phyloP scores from a whole-genome alignment of 1,140 invertebrate genomes.

The Samia ricini region DNA sequence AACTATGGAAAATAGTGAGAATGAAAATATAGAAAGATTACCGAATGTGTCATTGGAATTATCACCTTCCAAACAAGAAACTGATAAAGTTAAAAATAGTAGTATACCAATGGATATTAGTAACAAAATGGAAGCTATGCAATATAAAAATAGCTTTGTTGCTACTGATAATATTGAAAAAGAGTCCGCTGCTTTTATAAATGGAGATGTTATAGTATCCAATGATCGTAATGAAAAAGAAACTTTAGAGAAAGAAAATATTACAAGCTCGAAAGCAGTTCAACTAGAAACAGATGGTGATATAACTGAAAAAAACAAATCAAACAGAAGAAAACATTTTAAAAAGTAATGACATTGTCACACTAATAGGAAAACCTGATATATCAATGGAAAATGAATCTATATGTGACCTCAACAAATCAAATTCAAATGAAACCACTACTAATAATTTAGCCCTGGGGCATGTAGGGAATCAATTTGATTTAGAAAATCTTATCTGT shows the following conservation, averaged over 20 bases:
- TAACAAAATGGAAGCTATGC: neutral
- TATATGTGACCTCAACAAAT: neutral
- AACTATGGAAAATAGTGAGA: conserved; percentile 12
- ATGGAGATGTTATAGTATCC: conserved; percentile 5
- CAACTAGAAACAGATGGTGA: neutral
- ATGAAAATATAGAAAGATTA: conserved; percentile 8
- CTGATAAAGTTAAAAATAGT: neutral
- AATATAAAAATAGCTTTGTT: neutral
- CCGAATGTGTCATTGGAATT: neutral
- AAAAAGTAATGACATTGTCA: neutral
- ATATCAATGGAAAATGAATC: neutral
- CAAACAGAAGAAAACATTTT: neutral
- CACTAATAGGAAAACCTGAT: no score
- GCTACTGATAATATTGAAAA: neutral
- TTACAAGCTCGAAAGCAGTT: neutral
- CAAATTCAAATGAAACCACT: neutral
- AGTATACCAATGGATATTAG: conserved; percentile 1
- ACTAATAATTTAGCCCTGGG: neutral
- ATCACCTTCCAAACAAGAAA: neutral
- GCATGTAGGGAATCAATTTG: neutral
- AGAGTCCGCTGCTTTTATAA: neutral
- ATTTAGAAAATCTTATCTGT: neutral
- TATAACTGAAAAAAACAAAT: neutral
- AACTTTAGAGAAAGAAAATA: neutral
- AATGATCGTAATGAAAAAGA: conserved; percentile 1